Evolutionary conservation across 2,888 invertebrate genomes (phyloP), one percentile per base, ranked within the genome.

Genomic region (Chymomyza procnemis): DNA sequence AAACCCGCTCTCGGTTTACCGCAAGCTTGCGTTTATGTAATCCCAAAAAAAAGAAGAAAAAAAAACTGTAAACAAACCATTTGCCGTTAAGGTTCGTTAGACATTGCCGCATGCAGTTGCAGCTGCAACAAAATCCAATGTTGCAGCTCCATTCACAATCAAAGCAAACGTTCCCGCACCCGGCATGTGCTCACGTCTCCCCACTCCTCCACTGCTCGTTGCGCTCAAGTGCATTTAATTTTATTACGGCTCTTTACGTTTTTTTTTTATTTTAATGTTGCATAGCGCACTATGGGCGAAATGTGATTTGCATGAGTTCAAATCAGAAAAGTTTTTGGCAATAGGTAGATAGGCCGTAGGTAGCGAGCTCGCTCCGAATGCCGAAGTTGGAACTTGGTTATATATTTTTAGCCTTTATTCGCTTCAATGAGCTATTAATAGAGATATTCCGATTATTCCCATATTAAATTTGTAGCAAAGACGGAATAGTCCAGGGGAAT

Each of bases 221-320:
- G 67, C 70, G 65, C 77, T 75, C 56, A 74, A 60, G 64, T 69
- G 74, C 74, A 75, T 69, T 58, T 46, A 46, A 19, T 18, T 50
- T 5, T n/a, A n/a, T 18, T 50, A n/a, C 16, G 19, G 16, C 56
- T 54, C 19, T 21, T 46, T 48, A 19, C 12, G 4, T 61, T 8
- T 47, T 48, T 56, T 60, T 59, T 50, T 8, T 47, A 48, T 56
- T 60, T 62, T 47, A 46, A 54, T 63, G 64, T 41, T 64, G 58
- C 61, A 58, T 54, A 61, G 46, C 26, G 34, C n/a, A 46, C 47
- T 22, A 12, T 34, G 46, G n/a, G 46, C 52, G n/a, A 64, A 41
- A 26, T 58, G 26, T 46, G 66, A 34, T 18, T 60, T 26, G 3
- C 41, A n/a, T n/a, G n/a, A n/a, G n/a, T n/a, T n/a, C n/a, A n/a